phyloP scores from a whole-genome alignment of 2,888 invertebrate species.

The Listrodromus nycthemerus region DNA sequence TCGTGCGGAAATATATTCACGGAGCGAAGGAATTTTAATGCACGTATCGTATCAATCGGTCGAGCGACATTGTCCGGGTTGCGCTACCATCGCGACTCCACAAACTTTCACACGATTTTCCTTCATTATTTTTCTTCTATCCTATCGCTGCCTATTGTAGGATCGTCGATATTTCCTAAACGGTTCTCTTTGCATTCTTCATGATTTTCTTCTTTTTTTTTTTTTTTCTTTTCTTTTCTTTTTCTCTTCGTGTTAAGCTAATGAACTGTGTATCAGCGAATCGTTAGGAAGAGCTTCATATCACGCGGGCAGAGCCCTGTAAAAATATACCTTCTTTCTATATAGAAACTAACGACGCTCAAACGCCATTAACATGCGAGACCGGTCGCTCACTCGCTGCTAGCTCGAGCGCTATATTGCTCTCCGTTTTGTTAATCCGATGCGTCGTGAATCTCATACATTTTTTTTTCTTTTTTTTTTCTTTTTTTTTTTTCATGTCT shows the following conservation, averaged over 20 bases:
- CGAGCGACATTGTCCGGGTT: slow-evolving; percentile 68
- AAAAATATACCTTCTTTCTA: slow-evolving; percentile 82
- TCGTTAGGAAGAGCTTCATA: slow-evolving; percentile 83
- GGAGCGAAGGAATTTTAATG: slow-evolving; percentile 30
- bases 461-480: not conserved
- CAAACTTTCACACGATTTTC: slow-evolving; percentile 38
- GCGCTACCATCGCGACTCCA: slow-evolving; percentile 72
- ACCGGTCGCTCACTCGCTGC: slow-evolving; percentile 50
- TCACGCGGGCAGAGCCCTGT: slow-evolving; percentile 83
- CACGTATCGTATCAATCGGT: not conserved
- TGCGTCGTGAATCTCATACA: slow-evolving; percentile 2
- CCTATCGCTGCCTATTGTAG: slow-evolving; percentile 29
- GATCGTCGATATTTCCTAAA: slow-evolving; percentile 42
- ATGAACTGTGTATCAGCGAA: slow-evolving; percentile 79
- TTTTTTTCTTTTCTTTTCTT: slow-evolving; percentile 25
- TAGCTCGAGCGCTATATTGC: slow-evolving; percentile 31
- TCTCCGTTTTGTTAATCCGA: slow-evolving; percentile 9
- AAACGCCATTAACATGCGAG: slow-evolving; percentile 48
- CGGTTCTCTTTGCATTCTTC: slow-evolving; percentile 45
- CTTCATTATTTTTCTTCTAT: slow-evolving; percentile 18
- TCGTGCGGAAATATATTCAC: not conserved
- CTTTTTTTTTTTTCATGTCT: slow-evolving; percentile 20
- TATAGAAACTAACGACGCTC: slow-evolving; percentile 64
- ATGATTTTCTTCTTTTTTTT: slow-evolving; percentile 27
- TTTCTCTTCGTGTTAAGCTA: slow-evolving; percentile 71